These are phyloP conservation scores for Halichoerus grypus DNA, from an alignment of 2,113 vertebrate genomes.

Conservation along the genomic window DNA sequence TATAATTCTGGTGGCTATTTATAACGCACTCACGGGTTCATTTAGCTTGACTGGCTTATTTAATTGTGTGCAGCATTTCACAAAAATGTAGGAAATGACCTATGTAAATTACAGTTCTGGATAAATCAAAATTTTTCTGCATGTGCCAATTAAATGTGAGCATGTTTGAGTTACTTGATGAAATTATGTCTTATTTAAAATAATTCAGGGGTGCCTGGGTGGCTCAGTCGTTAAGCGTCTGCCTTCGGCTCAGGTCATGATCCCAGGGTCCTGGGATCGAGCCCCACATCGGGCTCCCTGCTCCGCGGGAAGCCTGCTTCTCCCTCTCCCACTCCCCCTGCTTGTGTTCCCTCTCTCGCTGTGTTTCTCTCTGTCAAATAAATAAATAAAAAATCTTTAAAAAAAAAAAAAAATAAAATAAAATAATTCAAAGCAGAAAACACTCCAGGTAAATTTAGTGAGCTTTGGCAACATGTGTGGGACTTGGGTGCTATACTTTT, in stretches of 20 bases:
- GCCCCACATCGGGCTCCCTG: no score
- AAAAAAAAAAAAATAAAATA: no score
- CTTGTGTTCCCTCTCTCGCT: no score
- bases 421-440: slow-evolving; percentile 63
- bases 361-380: no score
- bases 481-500: slow-evolving; percentile 56
- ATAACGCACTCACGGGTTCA: slow-evolving; percentile 28
- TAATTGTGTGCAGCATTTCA: slow-evolving; percentile 43
- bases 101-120: slow-evolving; percentile 37
- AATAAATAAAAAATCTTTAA: no score
- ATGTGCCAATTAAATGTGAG: slow-evolving; percentile 41
- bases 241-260: no score
- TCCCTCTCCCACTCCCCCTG: no score
- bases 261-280: no score
- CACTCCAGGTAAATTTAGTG: slow-evolving; percentile 71
- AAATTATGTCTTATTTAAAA: slow-evolving; percentile 57
- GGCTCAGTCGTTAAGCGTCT: no score
- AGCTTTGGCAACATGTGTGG: slow-evolving; percentile 48
- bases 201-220: no score
- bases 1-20: slow-evolving; percentile 74
- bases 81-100: slow-evolving; percentile 56
- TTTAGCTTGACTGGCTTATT: slow-evolving; percentile 38
- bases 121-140: slow-evolving; percentile 58
- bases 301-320: no score
- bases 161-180: slow-evolving; percentile 4